Evolutionary conservation across 2,888 invertebrate species (phyloP).

Genomic region (Eulithis prunata): DNA sequence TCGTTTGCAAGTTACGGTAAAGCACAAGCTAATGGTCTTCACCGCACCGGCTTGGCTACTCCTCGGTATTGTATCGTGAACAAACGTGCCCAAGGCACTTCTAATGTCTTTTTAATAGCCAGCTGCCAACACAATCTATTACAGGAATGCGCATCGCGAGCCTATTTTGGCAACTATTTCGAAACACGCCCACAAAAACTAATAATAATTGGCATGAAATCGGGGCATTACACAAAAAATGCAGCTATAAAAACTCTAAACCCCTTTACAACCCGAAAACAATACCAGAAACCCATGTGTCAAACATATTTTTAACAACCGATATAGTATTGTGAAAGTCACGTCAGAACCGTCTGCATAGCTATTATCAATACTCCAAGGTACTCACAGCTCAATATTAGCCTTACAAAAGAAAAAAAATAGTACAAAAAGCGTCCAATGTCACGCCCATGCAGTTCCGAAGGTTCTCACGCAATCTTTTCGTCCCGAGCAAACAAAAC

Average conservation of each 20-base stretch:
- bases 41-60: conserved; percentile 19
- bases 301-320: conserved; percentile 50
- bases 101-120: conserved; percentile 60
- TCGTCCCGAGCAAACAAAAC: conserved; percentile 74
- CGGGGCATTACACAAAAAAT: conserved; percentile 34
- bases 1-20: conserved; percentile 2
- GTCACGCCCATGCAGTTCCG: conserved; percentile 82
- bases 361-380: conserved; percentile 71
- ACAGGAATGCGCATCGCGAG: conserved; percentile 43
- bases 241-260: conserved; percentile 34
- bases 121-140: conserved; percentile 53
- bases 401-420: conserved; percentile 65
- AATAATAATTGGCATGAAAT: conserved; percentile 49
- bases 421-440: conserved; percentile 73
- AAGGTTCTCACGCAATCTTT: conserved; percentile 78
- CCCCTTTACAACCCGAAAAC: conserved; percentile 38
- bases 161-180: conserved; percentile 47
- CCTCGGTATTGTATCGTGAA: conserved; percentile 35
- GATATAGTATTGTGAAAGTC: conserved; percentile 72
- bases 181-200: conserved; percentile 45
- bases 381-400: conserved; percentile 68
- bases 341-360: conserved; percentile 65
- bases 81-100: conserved; percentile 44
- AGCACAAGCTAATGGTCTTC: conserved; percentile 22
- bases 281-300: conserved; percentile 56